Evolutionary conservation across 2,797 vertebrate genomes (phyloP).

Genomic region (Lagorchestes hirsutus): DNA sequence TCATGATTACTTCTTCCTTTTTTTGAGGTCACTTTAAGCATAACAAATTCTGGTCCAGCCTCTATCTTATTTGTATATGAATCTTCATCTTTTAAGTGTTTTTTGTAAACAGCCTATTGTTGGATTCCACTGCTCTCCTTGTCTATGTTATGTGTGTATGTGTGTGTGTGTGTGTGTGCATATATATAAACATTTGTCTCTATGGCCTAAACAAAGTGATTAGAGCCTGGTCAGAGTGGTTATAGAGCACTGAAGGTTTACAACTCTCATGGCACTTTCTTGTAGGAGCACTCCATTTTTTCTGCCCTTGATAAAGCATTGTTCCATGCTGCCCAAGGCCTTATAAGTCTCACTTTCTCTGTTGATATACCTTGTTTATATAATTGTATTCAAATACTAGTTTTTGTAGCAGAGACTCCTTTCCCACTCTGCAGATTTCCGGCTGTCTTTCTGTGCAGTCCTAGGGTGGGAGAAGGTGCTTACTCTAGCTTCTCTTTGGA

Average conservation of each 20-base stretch:
- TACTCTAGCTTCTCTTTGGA: not conserved
- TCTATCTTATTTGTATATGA: not conserved
- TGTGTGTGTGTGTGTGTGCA: no score
- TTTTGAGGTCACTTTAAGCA: not conserved
- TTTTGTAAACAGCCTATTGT: not conserved
- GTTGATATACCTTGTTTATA: not conserved
- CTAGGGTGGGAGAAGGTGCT: not conserved
- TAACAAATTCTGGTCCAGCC: not conserved
- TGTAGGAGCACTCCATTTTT: not conserved
- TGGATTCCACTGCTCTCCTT: not conserved
- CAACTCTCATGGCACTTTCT: not conserved
- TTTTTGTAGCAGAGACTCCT: not conserved
- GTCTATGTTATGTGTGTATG: not conserved
- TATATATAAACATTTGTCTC: no score
- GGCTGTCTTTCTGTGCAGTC: not conserved
- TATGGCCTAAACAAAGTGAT: not conserved
- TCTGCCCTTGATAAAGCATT: not conserved
- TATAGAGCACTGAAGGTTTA: not conserved
- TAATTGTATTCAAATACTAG: not conserved
- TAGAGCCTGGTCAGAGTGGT: not conserved
- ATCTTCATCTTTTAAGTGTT: not conserved
- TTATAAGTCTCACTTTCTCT: not conserved
- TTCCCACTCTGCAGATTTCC: not conserved
- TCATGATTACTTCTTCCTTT: not conserved
- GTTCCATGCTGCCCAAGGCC: not conserved